phyloP scores from a whole-genome alignment of 2,888 invertebrate genomes.

The Cactoblastis cactorum region DNA sequence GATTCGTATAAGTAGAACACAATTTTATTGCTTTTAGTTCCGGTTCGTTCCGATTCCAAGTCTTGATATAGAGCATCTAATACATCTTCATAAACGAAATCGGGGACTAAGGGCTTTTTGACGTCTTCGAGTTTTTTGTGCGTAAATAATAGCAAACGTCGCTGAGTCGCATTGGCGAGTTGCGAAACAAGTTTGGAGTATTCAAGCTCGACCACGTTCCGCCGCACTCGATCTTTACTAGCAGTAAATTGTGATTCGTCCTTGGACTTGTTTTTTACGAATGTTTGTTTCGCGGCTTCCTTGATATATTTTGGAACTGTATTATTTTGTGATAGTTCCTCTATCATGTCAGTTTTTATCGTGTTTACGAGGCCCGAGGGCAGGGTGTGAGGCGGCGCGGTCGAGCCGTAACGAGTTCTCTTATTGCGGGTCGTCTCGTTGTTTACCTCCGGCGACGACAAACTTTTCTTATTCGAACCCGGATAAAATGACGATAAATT shows the following conservation, averaged over 20 bases:
- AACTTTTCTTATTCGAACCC: conserved; percentile 28
- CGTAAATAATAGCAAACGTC: conserved; percentile 4
- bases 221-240: conserved; percentile 2
- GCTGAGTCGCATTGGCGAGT: conserved; percentile 1
- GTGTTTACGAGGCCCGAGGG: conserved; percentile 23
- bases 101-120: background rate
- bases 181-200: conserved; percentile 12
- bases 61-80: conserved; percentile 23
- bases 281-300: conserved; percentile 14
- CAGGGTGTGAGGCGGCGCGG: conserved; percentile 20
- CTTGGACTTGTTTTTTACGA: conserved; percentile 15
- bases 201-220: background rate
- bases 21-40: conserved; percentile 22
- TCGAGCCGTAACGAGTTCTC: conserved; percentile 21
- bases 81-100: conserved; percentile 23
- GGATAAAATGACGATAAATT: conserved; percentile 29
- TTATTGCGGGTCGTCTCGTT: conserved; percentile 21
- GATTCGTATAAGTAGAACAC: conserved; percentile 37
- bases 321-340: conserved; percentile 18
- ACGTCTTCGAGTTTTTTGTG: conserved; percentile 9
- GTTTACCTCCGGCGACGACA: conserved; percentile 23
- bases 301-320: conserved; percentile 8
- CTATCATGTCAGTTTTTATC: conserved; percentile 23
- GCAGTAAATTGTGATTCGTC: conserved; percentile 5
- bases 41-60: conserved; percentile 16